phyloP scores from a whole-genome alignment of 2,888 invertebrate species.

The Clistopyga incitator region DNA sequence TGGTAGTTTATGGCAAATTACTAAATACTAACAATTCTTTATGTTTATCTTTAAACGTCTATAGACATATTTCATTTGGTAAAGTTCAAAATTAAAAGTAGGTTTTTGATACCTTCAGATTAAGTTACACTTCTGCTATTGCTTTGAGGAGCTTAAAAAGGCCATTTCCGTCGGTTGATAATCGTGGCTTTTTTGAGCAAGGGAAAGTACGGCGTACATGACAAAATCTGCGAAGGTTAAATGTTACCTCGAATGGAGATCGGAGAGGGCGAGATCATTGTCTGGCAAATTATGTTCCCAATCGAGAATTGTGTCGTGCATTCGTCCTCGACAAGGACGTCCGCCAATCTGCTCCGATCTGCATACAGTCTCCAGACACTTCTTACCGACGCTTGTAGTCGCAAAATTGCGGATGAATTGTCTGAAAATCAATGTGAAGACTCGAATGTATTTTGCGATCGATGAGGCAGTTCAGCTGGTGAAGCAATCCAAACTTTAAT shows the following conservation, averaged over 20 bases:
- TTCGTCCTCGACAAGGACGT: conserved; percentile 93
- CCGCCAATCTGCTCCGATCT: conserved; percentile 87
- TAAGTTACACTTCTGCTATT: too few species aligned
- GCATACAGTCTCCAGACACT: conserved; percentile 88
- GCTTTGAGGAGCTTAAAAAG: not conserved
- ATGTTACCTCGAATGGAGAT: conserved; percentile 92
- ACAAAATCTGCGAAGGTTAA: not conserved
- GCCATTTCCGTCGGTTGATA: not conserved
- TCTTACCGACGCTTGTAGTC: conserved; percentile 92
- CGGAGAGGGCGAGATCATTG: conserved; percentile 92
- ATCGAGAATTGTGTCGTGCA: conserved; percentile 96
- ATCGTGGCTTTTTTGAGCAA: not conserved
- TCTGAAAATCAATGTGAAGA: conserved; percentile 84
- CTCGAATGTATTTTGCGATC: not conserved
- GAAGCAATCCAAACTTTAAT: too few species aligned
- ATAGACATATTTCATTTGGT: too few species aligned
- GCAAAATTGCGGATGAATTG: conserved; percentile 92
- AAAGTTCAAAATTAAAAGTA: too few species aligned
- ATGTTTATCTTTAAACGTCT: too few species aligned
- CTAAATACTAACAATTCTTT: too few species aligned
- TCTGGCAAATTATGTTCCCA: conserved; percentile 98
- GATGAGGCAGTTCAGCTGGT: not conserved
- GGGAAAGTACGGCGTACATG: not conserved
- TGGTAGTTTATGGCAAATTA: too few species aligned
- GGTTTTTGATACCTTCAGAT: too few species aligned